Evolutionary conservation across 2,797 vertebrate genomes (phyloP), one percentile per base, ranked within the genome.

Genomic region (Notamacropus eugenii): DNA sequence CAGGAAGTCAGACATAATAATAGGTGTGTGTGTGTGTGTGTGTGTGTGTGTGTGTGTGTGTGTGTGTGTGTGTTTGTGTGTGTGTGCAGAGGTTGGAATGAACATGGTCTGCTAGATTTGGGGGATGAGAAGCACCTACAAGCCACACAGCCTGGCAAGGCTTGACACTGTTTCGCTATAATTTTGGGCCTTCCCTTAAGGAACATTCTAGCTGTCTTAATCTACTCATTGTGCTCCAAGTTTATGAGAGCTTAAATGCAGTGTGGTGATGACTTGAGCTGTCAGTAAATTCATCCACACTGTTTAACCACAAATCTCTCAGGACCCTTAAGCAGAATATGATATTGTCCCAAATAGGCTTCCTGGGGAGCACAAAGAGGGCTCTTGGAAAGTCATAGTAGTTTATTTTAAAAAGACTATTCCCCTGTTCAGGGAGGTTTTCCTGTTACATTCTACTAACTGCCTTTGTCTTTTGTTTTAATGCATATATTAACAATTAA

Each of bases 401-500:
- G 96, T 97, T 97, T 96, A 92, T 95, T 97, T 96, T 95, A 96
- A 92, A 92, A 96, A 97, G 95, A 95, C 96, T 91, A 95, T 93
- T 87, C 54, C 52, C 67, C 94, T 96, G 93, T 96, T 96, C 93
- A 87, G 92, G 94, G 97, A 97, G 94, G 94, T 96, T 98, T 98
- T 91, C 91, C 55, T 59, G 92, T 96, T 91, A 93, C 96, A 97
- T 96, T 97, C 94, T 94, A 95, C 92, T 96, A 98, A 95, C 92
- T 8, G 56, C 40, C 96, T 98, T 97, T 97, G 92, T 96, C 93
- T 97, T 95, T 93, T 94, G 95, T 95, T 96, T 97, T 94, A 97
- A 95, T 94, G 96, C 93, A 34, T 95, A 96, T 97, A 97, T 97
- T 97, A 98, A 97, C 97, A 98, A 97, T 98, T 97, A 97, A 97